A percentile compares a stretch with the other conserved stretches of the same genome.
Conservation (phyloP, 2,888 invertebrate genomes). For the Pheosia tremula region DNA sequence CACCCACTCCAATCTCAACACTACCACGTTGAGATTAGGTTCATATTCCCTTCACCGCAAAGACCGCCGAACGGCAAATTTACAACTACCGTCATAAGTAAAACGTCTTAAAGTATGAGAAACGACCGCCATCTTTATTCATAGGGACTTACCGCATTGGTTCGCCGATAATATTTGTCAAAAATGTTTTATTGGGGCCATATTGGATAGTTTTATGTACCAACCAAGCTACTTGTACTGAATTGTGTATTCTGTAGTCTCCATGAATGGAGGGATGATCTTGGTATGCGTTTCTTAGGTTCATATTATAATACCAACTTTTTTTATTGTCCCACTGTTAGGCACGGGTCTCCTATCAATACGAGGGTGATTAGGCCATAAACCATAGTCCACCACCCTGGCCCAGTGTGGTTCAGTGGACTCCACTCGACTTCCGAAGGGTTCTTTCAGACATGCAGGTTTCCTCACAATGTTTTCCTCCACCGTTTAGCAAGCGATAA, state of each 20-base stretch:
- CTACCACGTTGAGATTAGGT: conserved; percentile 6
- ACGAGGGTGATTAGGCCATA: too few species aligned
- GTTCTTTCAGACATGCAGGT: too few species aligned
- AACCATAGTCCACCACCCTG: too few species aligned
- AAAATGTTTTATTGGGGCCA: conserved; percentile 47
- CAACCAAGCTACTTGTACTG: not conserved
- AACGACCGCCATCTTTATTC: conserved; percentile 72
- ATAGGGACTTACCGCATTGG: conserved; percentile 56
- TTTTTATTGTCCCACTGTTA: too few species aligned
- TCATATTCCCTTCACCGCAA: conserved; percentile 9
- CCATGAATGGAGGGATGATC: too few species aligned
- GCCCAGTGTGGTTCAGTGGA: too few species aligned
- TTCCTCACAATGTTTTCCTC: too few species aligned
- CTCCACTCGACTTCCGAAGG: too few species aligned
- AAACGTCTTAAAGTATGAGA: conserved; percentile 67
- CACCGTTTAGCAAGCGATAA: too few species aligned
- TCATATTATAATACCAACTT: too few species aligned
- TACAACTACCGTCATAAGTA: conserved; percentile 72
- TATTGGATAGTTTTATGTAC: conserved; percentile 5
- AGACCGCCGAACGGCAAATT: conserved; percentile 58
- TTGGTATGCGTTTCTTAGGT: too few species aligned
- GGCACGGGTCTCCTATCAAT: too few species aligned
- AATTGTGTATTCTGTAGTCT: not conserved
- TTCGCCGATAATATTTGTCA: conserved; percentile 62
- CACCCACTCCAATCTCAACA: conserved; percentile 16